These are phyloP conservation scores for Muscicapa striata DNA, from an alignment of 2,797 vertebrate genomes.

Conservation along the genomic window DNA sequence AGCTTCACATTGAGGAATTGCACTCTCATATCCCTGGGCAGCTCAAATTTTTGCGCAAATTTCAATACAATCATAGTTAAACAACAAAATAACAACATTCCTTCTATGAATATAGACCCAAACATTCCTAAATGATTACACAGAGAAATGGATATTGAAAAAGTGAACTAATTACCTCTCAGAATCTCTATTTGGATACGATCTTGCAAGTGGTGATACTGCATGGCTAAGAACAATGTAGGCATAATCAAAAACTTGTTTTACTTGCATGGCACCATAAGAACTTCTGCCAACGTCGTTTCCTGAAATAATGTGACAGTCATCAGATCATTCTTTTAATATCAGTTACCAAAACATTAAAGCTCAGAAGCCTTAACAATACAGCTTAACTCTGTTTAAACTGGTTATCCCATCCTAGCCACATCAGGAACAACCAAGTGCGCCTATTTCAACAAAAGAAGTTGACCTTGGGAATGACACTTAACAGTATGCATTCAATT, in stretches of 20 bases:
- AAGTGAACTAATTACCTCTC: slow-evolving; percentile 84
- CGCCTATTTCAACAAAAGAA: not conserved
- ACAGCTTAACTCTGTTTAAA: not conserved
- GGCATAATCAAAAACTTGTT: slow-evolving; percentile 96
- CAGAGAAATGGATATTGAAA: slow-evolving; percentile 45
- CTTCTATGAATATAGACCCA: not conserved
- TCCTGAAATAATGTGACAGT: slow-evolving; percentile 76
- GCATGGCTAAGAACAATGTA: slow-evolving; percentile 95
- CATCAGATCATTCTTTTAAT: slow-evolving; percentile 28
- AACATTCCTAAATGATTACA: slow-evolving; percentile 22
- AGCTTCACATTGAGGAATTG: not conserved
- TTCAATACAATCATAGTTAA: not conserved
- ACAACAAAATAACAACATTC: slow-evolving; percentile 7
- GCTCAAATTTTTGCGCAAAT: not conserved
- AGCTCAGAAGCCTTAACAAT: slow-evolving; percentile 15
- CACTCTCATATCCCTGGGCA: not conserved
- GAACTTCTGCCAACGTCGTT: slow-evolving; percentile 97
- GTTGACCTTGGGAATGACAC: not conserved
- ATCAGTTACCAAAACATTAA: slow-evolving; percentile 22
- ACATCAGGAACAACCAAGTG: not conserved
- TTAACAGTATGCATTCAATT: not conserved
- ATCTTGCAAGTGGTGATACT: slow-evolving; percentile 91
- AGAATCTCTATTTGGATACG: slow-evolving; percentile 93
- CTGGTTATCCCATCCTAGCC: not conserved
- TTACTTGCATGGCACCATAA: slow-evolving; percentile 96